Conservation (phyloP, 1,140 invertebrate species). For the Drosophila serrata region DNA sequence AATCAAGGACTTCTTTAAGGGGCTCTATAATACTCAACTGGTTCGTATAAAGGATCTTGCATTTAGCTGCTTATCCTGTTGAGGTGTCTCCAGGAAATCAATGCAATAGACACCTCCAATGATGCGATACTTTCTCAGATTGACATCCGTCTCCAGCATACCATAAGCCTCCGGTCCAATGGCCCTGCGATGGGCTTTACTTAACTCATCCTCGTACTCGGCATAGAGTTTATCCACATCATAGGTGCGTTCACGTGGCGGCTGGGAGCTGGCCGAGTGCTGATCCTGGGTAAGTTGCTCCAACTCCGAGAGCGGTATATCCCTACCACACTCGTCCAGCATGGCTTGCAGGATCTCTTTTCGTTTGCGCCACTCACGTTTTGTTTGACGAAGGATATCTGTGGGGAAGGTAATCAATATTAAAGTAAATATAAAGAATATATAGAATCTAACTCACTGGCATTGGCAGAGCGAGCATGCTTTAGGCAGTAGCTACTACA, state of each 20-base stretch:
- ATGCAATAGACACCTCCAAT: slow-evolving; percentile 89
- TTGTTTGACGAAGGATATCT: slow-evolving; percentile 82
- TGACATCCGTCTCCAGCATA: slow-evolving; percentile 87
- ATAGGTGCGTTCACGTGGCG: slow-evolving; percentile 56
- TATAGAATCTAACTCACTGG: slow-evolving; percentile 46
- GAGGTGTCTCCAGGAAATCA: slow-evolving; percentile 89
- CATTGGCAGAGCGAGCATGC: slow-evolving; percentile 68
- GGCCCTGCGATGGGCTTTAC: slow-evolving; percentile 71
- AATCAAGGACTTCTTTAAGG: neutral
- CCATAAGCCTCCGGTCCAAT: slow-evolving; percentile 76
- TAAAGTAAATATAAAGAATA: neutral
- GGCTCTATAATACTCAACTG: slow-evolving; percentile 29
- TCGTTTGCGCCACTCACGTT: slow-evolving; percentile 83
- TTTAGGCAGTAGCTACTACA: slow-evolving; percentile 85
- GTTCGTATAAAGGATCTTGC: slow-evolving; percentile 76
- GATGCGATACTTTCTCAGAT: slow-evolving; percentile 89
- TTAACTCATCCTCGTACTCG: slow-evolving; percentile 84
- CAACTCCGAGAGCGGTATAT: slow-evolving; percentile 63
- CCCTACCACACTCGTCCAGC: slow-evolving; percentile 68
- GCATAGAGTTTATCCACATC: slow-evolving; percentile 83
- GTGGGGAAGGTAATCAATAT: neutral
- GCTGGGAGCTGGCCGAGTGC: slow-evolving; percentile 61
- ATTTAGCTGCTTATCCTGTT: slow-evolving; percentile 87
- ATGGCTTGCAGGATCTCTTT: slow-evolving; percentile 82
- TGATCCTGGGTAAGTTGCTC: slow-evolving; percentile 72